Conservation (phyloP, 1,140 invertebrate genomes). For the Watersipora subatra region DNA sequence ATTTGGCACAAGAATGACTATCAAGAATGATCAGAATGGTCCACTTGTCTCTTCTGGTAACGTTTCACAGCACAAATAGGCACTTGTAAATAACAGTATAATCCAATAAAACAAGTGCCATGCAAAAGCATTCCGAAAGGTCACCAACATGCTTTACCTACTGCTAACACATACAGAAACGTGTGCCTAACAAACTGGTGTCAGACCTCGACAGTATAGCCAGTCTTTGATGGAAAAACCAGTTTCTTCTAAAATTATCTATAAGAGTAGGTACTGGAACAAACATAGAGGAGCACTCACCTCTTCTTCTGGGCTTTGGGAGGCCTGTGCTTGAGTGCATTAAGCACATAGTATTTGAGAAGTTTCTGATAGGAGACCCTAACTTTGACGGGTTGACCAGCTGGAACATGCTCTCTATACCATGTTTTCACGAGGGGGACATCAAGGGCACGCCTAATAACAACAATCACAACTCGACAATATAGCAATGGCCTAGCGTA, state of each 20-base stretch:
- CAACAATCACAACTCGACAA: too few species aligned
- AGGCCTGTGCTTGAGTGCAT: conserved; percentile 87
- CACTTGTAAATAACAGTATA: too few species aligned
- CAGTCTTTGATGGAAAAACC: not conserved
- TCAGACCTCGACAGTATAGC: not conserved
- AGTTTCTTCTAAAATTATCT: conserved; percentile 1
- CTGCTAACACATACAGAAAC: too few species aligned
- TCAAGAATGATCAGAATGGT: too few species aligned
- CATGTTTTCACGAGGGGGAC: conserved; percentile 93
- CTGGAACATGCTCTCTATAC: conserved; percentile 86
- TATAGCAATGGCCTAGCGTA: too few species aligned
- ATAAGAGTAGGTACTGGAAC: not conserved
- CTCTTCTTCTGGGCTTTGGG: conserved; percentile 98
- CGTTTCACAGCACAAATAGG: too few species aligned
- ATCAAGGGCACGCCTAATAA: conserved; percentile 70
- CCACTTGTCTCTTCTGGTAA: too few species aligned
- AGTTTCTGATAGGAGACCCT: conserved; percentile 97
- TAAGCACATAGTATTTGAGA: conserved; percentile 93
- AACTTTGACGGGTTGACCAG: conserved; percentile 96
- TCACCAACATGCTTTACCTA: too few species aligned
- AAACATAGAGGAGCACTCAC: conserved; percentile 35
- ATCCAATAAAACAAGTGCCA: too few species aligned
- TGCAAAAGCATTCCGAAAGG: too few species aligned
- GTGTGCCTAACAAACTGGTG: not conserved
- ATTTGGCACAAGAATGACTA: too few species aligned